Conservation (phyloP, 2,888 invertebrate genomes). For the Bombylius major region DNA sequence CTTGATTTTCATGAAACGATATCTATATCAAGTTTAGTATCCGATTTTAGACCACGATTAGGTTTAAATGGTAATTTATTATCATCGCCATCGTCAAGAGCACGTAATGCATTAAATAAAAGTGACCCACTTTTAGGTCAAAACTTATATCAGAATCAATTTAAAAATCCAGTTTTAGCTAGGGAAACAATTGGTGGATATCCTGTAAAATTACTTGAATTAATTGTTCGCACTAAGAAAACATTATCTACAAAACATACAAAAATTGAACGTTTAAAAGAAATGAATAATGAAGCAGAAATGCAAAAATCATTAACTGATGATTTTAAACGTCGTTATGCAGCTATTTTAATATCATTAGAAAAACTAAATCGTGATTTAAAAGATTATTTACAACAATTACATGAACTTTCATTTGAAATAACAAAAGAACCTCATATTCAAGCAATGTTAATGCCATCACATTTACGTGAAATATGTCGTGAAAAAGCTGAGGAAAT, state of each 20-base stretch:
- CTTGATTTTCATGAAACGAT: conserved; percentile 87
- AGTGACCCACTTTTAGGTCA: conserved; percentile 59
- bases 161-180: conserved; percentile 33
- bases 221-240: conserved; percentile 77
- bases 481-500: conserved; percentile 71
- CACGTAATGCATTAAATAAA: conserved; percentile 34
- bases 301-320: conserved; percentile 67
- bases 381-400: conserved; percentile 70
- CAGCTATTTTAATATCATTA: conserved; percentile 72
- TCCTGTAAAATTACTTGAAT: conserved; percentile 71
- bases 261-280: conserved; percentile 65
- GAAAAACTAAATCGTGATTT: conserved; percentile 85
- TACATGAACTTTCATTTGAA: conserved; percentile 73
- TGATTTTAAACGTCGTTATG: conserved; percentile 86
- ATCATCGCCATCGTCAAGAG: conserved; percentile 16
- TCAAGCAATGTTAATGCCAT: conserved; percentile 78
- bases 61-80: conserved; percentile 42
- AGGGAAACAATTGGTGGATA: conserved; percentile 56
- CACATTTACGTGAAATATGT: conserved; percentile 76
- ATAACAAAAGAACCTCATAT: conserved; percentile 77
- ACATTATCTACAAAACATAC: conserved; percentile 69
- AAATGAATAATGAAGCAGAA: conserved; percentile 85
- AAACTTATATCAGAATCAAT: conserved; percentile 33
- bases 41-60: conserved; percentile 62
- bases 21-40: conserved; percentile 68